A percentile compares a stretch with the other conserved stretches of the same genome.
These are phyloP conservation scores for Stenoptilia bipunctidactyla DNA, from an alignment of 2,888 invertebrate genomes.

Conservation along the genomic window DNA sequence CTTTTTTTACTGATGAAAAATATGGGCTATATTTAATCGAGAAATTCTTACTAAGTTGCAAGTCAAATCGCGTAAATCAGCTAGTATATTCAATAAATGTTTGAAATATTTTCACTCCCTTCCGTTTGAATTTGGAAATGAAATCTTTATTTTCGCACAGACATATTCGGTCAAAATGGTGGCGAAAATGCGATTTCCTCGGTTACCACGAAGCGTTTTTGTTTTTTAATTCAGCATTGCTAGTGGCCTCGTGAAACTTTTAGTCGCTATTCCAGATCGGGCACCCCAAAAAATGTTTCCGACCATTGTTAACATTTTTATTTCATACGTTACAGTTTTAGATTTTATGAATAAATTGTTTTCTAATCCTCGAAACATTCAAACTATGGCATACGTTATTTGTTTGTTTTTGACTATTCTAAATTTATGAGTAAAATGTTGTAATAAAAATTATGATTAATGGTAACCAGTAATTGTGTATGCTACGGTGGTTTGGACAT, in stretches of 20 bases:
- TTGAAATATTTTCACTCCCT: not conserved
- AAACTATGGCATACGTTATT: too few relatives aligned
- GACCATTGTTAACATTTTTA: constrained; percentile 17
- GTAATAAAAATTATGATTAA: too few relatives aligned
- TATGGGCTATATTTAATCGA: too few relatives aligned
- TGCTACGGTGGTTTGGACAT: too few relatives aligned
- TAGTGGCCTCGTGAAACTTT: constrained; percentile 51
- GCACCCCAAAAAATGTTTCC: constrained; percentile 17
- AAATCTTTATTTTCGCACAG: constrained; percentile 39
- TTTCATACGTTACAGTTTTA: constrained; percentile 14
- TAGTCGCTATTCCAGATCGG: constrained; percentile 31
- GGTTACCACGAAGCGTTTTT: constrained; percentile 33
- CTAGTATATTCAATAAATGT: not conserved
- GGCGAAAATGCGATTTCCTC: constrained; percentile 44
- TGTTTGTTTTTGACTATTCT: too few relatives aligned
- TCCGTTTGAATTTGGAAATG: constrained; percentile 3
- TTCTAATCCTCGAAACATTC: too few relatives aligned
- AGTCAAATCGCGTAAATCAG: not conserved
- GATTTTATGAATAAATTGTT: too few relatives aligned
- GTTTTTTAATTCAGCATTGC: constrained; percentile 25
- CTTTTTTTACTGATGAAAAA: too few relatives aligned
- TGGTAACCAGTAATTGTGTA: too few relatives aligned
- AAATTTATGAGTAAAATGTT: too few relatives aligned
- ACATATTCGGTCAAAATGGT: constrained; percentile 40
- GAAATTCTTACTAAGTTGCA: too few relatives aligned